Evolutionary conservation across 2,113 vertebrate species (phyloP), one percentile per base, ranked within the genome.

Genomic region (Electrona antarctica): DNA sequence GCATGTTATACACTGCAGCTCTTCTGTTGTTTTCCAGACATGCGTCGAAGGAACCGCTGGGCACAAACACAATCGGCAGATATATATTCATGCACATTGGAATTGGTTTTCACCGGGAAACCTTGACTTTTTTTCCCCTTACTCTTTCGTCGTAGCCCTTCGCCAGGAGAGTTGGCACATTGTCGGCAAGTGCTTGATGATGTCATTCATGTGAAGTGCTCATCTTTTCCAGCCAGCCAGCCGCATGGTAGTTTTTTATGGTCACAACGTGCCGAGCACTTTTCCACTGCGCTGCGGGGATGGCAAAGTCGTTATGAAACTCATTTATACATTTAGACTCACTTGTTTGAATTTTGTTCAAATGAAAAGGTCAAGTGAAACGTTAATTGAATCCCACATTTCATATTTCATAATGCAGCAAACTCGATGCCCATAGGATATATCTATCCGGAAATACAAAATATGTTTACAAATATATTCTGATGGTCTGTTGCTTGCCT

Each of bases 141-240:
- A 21, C 47, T 85, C 50, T 57, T 54, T 75, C 72, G 66, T 86
- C 77, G 11, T 59, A 74, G 60, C 49, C 46, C 65, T 79, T 81
- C 8, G 60, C 8, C n/a, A 64, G 61, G 56, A 74, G 58, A 78
- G 73, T 69, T 80, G 71, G 73, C 83, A 69, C 67, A 71, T 80
- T 74, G 65, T 76, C 74, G 72, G 74, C 68, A 51, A 77, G 60
- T 63, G 64, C 74, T 51, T 69, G 60, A 49, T 88, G 71, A 83
- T 75, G 76, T 79, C 49, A 81, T 58, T 48, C 13, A 78, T 64
- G 41, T 71, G 52, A 68, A 15, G 77, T 69, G 48, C 61, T 80
- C 69, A 74, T 60, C 67, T 73, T 76, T 82, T 87, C 82, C 82
- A 76, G 75, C 59, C 69, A 62, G 70, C 59, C 78, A 66, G 65